Base-by-base conservation (phyloP, 2,888 invertebrate genomes). In the Keiferia lycopersicella region DNA sequence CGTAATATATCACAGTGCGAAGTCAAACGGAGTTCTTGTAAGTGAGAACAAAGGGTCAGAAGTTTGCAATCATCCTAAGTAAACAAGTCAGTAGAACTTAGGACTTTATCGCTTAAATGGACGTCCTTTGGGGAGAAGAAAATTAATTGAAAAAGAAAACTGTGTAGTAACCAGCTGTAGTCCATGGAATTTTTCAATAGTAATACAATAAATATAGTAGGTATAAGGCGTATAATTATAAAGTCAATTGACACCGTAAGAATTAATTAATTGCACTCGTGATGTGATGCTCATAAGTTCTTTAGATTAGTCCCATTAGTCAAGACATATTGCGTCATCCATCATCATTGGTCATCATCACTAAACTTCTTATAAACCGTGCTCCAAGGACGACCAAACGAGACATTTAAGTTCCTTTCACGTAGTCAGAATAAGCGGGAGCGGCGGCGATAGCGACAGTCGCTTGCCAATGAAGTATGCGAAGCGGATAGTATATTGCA, bases 21-120 rank as follows among this genome's bases (percentile, higher is more conserved):
- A 34, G 45, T 45, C 45, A 45, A 45, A 11, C 22, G 18, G 22
- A 51, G 22, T 18, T 51, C 22, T 16, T 18, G 56, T 34, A 56
- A 16, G 34, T 56, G 30, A 56, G 20, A 16, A 56, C 30, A n/a
- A 30, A 56, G 16, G 34, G 22, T 53, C 51, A 56, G n/a, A 56
- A 34, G 26, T 34, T 26, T 34, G 16, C 56, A 56, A 56, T 53
- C 56, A 16, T 56, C 56, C 56, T 56, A 56, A 56, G 30, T 56
- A 53, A 53, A 53, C 50, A 50, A 50, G 50, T 50, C 20, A 20
- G 18, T 12, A 53, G 30, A 26, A 53, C 53, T 26, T 12, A 53
- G 30, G n/a, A 53, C 53, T 26, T 53, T 18, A 18, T 50, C 20
- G 50, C 50, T 20, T 18, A 50, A 50, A 50, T 20, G 50, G 50